Conservation (phyloP, 2,888 invertebrate species). For the Caenorhabditis becei region DNA sequence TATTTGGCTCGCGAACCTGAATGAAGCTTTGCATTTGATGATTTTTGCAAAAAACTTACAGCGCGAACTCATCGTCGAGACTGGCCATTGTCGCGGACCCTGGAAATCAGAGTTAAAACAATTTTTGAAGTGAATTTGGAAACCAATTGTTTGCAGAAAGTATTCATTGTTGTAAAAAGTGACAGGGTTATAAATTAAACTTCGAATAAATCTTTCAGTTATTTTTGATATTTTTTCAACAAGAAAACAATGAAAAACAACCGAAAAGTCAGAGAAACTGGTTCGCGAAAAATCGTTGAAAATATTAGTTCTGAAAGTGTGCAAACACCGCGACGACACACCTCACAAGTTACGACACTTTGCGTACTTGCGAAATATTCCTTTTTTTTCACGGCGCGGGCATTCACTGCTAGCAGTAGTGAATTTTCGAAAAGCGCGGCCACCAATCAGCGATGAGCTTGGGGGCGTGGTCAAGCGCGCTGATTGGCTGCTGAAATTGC, state of each 20-base stretch:
- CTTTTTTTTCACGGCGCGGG: too few relatives aligned
- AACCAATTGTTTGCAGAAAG: too few relatives aligned
- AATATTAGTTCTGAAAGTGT: not conserved
- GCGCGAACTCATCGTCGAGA: slow-evolving; percentile 73
- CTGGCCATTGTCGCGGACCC: slow-evolving; percentile 35
- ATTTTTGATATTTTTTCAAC: too few relatives aligned
- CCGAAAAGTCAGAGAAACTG: not conserved
- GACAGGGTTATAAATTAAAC: too few relatives aligned
- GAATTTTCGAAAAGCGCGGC: too few relatives aligned
- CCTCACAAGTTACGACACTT: not conserved
- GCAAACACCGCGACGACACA: slow-evolving; percentile 35
- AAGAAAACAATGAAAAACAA: not conserved
- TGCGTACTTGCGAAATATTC: slow-evolving; percentile 12
- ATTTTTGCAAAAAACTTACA: slow-evolving; percentile 63
- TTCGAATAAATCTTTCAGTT: too few relatives aligned
- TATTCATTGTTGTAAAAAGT: too few relatives aligned
- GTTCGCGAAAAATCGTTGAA: slow-evolving; percentile 12
- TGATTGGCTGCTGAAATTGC: too few relatives aligned
- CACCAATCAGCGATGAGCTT: too few relatives aligned
- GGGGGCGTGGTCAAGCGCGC: too few relatives aligned
- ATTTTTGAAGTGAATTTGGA: too few relatives aligned
- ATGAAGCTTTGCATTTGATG: slow-evolving; percentile 13
- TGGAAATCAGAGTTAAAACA: not conserved
- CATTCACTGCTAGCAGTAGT: too few relatives aligned
- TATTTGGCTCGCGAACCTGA: slow-evolving; percentile 70